These are phyloP conservation scores for Drosophila trichaetosa DNA, from an alignment of 2,888 invertebrate species.

Conservation along the genomic window DNA sequence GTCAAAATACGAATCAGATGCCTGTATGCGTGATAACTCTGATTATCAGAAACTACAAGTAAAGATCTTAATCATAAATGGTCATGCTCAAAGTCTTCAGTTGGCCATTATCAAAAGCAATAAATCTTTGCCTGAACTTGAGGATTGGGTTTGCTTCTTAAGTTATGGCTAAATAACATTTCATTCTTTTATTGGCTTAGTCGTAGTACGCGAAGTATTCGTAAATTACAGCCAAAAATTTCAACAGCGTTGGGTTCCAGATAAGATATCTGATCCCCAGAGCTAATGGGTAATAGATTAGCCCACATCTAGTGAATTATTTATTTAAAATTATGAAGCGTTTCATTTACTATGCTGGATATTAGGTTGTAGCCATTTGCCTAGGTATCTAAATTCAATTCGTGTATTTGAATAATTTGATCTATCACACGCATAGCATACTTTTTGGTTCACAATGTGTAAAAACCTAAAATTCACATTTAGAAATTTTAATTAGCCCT, in stretches of 20 bases:
- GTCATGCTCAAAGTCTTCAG: conserved; percentile 52
- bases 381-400: not conserved
- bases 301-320: conserved; percentile 4
- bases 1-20: conserved; percentile 14
- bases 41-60: not conserved
- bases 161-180: conserved; percentile 21
- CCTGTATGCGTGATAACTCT: not conserved
- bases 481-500: not conserved
- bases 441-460: conserved; percentile 30
- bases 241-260: conserved; percentile 15
- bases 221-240: conserved; percentile 27
- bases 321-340: not conserved
- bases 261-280: conserved; percentile 32
- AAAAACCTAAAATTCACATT: not conserved
- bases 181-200: conserved; percentile 8
- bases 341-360: not conserved
- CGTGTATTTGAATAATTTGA: not conserved
- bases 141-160: conserved; percentile 7
- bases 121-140: conserved; percentile 56
- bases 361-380: not conserved
- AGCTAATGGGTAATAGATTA: conserved; percentile 17
- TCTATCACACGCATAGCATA: conserved; percentile 31
- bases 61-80: conserved; percentile 8
- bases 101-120: conserved; percentile 62
- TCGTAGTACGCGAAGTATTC: not conserved